Base-by-base conservation (phyloP, 2,797 vertebrate species). In the Centropyge bicolor region DNA sequence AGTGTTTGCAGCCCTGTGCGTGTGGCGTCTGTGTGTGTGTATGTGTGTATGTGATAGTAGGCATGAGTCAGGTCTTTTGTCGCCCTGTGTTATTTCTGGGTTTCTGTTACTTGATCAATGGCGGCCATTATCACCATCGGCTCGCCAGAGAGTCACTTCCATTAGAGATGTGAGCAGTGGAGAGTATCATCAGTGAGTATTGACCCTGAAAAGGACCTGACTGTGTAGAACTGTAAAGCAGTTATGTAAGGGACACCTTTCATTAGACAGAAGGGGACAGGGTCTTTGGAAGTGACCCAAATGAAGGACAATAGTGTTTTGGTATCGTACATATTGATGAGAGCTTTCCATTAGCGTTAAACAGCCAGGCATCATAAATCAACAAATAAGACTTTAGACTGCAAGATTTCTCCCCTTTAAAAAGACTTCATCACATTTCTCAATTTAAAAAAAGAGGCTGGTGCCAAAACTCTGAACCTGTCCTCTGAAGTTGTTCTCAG, bases 91-190 rank as follows among this genome's bases (percentile, higher is more conserved):
- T 88, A 85, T 92, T 90, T 90, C 83, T 22, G 57, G 65, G 60
- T 57, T 59, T 54, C 49, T 77, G 91, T 89, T 69, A 93, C 85
- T 73, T 78, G 87, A 93, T 90, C 86, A 62, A 52, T 70, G 55
- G 81, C 60, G 13, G 73, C 90, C 88, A 91, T 89, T 73, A 74
- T 63, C 82, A 49, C 45, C 45, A 11, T 38, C 17, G 2, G 22
- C 65, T 55, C 11, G 27, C 76, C 59, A 22, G 60, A 67, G 62
- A 74, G 68, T 79, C 66, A 35, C 55, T 72, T 84, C 83, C 76
- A 78, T 70, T 64, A 87, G 84, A 78, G 74, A 27, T 17, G 85
- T 67, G 74, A 84, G 72, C 87, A 56, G 64, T 46, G 74, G n/a
- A 79, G 85, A 67, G 64, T 36, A 22, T 76, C 54, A 0, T 49